Percentiles rank a stretch among this genome's conserved stretches.
Evolutionary conservation across 2,888 invertebrate genomes (phyloP).

Genomic region (Strigamia crassipes): DNA sequence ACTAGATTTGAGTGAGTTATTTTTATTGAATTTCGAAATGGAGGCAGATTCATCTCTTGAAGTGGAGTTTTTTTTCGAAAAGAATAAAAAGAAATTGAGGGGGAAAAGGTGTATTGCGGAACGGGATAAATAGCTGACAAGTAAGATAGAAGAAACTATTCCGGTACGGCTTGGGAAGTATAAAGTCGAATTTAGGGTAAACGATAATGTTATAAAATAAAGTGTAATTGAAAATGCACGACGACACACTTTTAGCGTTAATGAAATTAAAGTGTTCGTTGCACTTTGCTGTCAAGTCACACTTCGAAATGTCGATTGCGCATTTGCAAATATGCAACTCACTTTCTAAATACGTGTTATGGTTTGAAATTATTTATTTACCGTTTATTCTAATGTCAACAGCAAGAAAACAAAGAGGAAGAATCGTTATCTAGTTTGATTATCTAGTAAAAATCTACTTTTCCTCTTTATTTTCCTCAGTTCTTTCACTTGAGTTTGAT

Average conservation of each 20-base stretch:
- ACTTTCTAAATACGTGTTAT: conserved; percentile 18
- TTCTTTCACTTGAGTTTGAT: conserved; percentile 8
- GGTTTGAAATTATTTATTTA: conserved; percentile 33
- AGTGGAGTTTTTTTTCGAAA: not conserved
- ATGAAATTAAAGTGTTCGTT: conserved; percentile 35
- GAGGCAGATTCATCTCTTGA: conserved; percentile 21
- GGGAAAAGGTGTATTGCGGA: not conserved
- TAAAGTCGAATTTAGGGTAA: not conserved
- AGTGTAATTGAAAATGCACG: conserved; percentile 32
- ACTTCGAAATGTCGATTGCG: not conserved
- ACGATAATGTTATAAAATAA: conserved; percentile 16
- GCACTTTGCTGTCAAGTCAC: conserved; percentile 32
- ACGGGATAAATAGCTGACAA: conserved; percentile 39
- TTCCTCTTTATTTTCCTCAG: not conserved
- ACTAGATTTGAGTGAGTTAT: conserved; percentile 40
- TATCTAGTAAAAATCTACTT: conserved; percentile 25
- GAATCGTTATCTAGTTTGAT: conserved; percentile 18
- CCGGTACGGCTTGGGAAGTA: not conserved
- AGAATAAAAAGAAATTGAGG: not conserved
- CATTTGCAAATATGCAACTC: conserved; percentile 25
- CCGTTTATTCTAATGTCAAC: conserved; percentile 3
- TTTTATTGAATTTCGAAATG: conserved; percentile 26
- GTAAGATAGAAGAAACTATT: conserved; percentile 9
- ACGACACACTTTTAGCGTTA: conserved; percentile 30
- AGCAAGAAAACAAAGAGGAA: not conserved